phyloP scores from a whole-genome alignment of 2,888 invertebrate genomes.

The Archips crataeganus region DNA sequence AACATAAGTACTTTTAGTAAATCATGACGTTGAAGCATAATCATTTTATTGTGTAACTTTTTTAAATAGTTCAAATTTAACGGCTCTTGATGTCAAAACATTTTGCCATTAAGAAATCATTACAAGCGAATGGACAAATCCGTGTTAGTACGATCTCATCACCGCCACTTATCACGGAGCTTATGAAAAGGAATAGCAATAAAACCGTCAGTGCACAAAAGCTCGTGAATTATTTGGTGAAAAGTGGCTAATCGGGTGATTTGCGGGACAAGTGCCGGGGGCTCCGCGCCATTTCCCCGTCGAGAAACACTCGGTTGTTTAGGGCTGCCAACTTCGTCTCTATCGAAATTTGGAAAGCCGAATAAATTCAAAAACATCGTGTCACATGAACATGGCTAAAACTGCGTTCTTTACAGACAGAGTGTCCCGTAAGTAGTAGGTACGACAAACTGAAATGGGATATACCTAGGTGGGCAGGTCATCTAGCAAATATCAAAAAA shows the following conservation, averaged over 20 bases:
- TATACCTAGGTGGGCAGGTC: too few relatives aligned
- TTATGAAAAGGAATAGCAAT: constrained; percentile 45
- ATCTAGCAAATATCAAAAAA: too few relatives aligned
- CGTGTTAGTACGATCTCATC: background rate
- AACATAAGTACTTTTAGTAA: too few relatives aligned
- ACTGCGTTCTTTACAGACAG: too few relatives aligned
- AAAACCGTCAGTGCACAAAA: constrained; percentile 47
- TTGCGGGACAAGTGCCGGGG: constrained; percentile 16
- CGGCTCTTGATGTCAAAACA: background rate
- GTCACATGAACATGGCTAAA: too few relatives aligned
- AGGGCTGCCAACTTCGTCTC: background rate
- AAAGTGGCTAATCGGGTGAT: constrained; percentile 47
- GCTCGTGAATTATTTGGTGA: constrained; percentile 55
- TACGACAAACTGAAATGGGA: too few relatives aligned
- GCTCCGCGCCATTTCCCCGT: constrained; percentile 44
- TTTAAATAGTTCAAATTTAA: background rate
- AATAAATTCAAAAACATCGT: too few relatives aligned
- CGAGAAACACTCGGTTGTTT: constrained; percentile 41
- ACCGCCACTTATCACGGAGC: constrained; percentile 5
- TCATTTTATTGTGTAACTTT: too few relatives aligned
- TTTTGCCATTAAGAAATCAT: constrained; percentile 7
- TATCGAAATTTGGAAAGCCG: background rate
- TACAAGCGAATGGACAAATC: constrained; percentile 1
- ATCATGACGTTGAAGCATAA: too few relatives aligned
- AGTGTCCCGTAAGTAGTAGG: too few relatives aligned